Evolutionary conservation across 2,113 vertebrate genomes (phyloP), one percentile per base, ranked within the genome.

Genomic region (Cryptotis parvus): DNA sequence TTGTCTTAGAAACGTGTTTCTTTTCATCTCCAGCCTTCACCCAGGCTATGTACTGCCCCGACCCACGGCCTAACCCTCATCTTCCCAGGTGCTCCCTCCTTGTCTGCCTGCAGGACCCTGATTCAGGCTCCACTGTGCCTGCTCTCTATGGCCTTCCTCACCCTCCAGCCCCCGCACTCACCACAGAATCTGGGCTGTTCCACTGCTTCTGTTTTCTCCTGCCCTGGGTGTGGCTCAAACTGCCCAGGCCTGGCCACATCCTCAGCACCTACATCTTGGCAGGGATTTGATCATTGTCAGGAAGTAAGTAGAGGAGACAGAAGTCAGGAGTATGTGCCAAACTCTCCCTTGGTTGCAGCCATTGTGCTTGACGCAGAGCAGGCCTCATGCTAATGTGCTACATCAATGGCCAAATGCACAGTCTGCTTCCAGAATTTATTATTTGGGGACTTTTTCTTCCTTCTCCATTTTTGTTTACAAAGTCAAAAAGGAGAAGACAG

Each of bases 361-460:
- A 31, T 66, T 33, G 35, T 45, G 66, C 5, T 79, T 75, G n/a
- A 35, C 69, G 61, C 24, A 8, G 4, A 86, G 29, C 45, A 41
- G 45, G 9, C 35, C 31, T 78, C 84, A 8, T 31, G 70, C 41
- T 55, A 6, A 55, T 12, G 31, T 78, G n/a, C 37, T 68, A 65
- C 76, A 74, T 69, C 15, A 89, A 55, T 78, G 83, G 58, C 20
- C 58, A 22, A 84, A 22, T 39, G 3, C 10, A 74, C 5, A 49
- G 12, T 49, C 80, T 86, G 27, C 77, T 61, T 65, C 33, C 83
- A 82, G 37, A 66, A 92, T 79, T 65, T 39, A 31, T 65, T 65
- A 29, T 12, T 65, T 31, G 11, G 8, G 18, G 22, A 20, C 58
- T 24, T 63, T 12, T 65, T 31, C 11, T 65, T 65, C 10, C 63